Evolutionary conservation across 2,888 invertebrate genomes (phyloP), one percentile per base, ranked within the genome.

Genomic region (Euplagia quadripunctaria): DNA sequence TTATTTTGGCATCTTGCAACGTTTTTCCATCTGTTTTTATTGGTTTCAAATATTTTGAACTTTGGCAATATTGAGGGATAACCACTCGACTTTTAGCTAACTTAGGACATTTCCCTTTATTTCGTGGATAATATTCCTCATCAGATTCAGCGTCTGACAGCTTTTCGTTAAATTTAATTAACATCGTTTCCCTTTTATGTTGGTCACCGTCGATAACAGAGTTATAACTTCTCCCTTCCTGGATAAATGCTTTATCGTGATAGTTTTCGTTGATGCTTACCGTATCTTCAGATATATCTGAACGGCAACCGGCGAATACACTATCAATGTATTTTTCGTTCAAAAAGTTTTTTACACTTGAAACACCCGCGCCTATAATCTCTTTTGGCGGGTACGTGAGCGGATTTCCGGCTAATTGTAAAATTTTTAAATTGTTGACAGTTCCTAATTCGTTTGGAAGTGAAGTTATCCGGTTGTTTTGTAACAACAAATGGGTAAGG

Each of bases 401-500:
- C 0, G 97, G 97, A 88, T 97, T 97, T 64, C 96, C 96, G 63
- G 94, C 91, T 64, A 97, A 79, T 89, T 97, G 97, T 5, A 97
- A 90, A 14, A 96, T 96, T 93, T 96, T 97, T 78, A 97, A 91
- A 76, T 94, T 96, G 41, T 93, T 88, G 17, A 97, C 91, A 8
- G 97, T 96, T 88, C 97, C 97, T 17, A 97, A 87, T 92, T 97
- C 97, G 71, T 96, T 92, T 0, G 97, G 97, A 64, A 97, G 87
- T 72, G 91, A 89, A 71, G 96, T 94, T 46, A 97, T 87, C 78
- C 94, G 92, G 87, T 97, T 97, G 83, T 97, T 96, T 89, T 97
- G 96, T 51, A 97, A 88, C 41, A 97, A 91, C 71, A 97, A 88
- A 76, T 97, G 97, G 70, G 97, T 97, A 42, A 97, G 93, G 79